Evolutionary conservation across 2,797 vertebrate species (phyloP).

Genomic region (Potorous gilbertii): DNA sequence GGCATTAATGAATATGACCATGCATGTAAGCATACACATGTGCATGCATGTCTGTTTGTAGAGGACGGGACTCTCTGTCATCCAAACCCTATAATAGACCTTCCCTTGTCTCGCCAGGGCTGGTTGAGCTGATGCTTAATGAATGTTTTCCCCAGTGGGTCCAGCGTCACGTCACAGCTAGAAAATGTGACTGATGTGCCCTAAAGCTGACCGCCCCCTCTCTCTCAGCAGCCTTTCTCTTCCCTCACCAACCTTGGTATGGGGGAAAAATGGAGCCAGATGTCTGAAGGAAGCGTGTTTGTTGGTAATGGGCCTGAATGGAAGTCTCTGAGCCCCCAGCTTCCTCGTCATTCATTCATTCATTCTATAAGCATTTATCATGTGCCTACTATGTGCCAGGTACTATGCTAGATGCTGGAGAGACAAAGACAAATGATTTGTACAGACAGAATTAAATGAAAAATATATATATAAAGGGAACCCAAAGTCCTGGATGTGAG

Average conservation of each 20-base stretch:
- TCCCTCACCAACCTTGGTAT: neutral
- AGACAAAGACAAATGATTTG: neutral
- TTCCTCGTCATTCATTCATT: neutral
- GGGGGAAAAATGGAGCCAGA: neutral
- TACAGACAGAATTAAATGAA: neutral
- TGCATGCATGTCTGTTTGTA: neutral
- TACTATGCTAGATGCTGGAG: neutral
- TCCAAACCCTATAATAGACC: conserved; percentile 53
- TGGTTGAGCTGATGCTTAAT: neutral
- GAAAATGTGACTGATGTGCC: conserved; percentile 14
- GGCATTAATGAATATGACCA: neutral
- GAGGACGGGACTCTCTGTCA: neutral
- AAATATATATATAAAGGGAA: neutral
- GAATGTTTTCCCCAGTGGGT: conserved; percentile 54
- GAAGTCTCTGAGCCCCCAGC: neutral
- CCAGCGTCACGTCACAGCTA: conserved; percentile 38
- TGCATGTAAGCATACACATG: neutral
- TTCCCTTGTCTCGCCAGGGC: conserved; percentile 21
- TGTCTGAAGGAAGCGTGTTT: neutral
- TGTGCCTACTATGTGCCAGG: neutral
- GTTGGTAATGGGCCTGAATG: neutral
- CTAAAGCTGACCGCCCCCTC: neutral
- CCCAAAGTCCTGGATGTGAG: neutral
- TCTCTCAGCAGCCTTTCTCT: neutral
- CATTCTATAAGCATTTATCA: neutral